Percentiles rank a stretch among this genome's conserved stretches.
phyloP scores from a whole-genome alignment of 2,797 vertebrate genomes.

The Rousettus madagascariensis region DNA sequence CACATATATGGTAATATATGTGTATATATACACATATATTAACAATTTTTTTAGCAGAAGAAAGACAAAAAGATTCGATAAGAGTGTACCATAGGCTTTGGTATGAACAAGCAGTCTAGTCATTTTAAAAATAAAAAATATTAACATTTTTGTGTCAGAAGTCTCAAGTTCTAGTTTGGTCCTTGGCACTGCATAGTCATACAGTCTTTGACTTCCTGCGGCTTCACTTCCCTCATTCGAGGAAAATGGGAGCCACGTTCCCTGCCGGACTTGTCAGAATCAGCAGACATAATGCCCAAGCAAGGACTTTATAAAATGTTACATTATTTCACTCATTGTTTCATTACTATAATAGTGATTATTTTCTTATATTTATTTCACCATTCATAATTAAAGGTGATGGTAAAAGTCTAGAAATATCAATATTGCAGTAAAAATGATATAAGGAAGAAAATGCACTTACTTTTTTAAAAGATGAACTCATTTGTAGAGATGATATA shows the following conservation, averaged over 20 bases:
- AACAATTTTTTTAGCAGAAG: neutral
- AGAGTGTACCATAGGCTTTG: neutral
- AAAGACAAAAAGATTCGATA: neutral
- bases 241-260: neutral
- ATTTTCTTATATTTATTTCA: constrained; percentile 46
- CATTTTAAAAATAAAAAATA: constrained; percentile 1
- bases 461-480: neutral
- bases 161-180: neutral
- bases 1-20: too few relatives aligned
- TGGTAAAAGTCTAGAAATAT: neutral
- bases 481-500: neutral
- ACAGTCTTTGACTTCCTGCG: neutral
- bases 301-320: neutral
- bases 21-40: neutral
- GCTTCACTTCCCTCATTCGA: neutral
- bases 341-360: neutral
- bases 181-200: neutral
- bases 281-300: neutral
- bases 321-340: neutral
- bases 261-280: neutral
- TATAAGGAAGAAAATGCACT: neutral
- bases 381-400: constrained; percentile 13
- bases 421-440: neutral
- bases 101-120: neutral
- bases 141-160: constrained; percentile 9